These are phyloP conservation scores for Bacillus rossius DNA, from an alignment of 1,140 invertebrate species.

Conservation along the genomic window DNA sequence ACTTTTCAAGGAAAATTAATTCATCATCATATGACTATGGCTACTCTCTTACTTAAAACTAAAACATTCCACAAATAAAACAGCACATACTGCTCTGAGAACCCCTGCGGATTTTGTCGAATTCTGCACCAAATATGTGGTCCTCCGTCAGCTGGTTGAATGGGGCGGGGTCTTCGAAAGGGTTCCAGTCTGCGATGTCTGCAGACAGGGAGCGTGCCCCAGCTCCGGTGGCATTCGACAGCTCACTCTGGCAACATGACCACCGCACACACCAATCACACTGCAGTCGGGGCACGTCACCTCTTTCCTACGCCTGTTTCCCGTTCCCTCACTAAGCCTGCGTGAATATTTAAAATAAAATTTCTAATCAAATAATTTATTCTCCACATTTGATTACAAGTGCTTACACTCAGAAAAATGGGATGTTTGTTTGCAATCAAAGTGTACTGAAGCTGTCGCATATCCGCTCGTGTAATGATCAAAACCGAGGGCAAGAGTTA, in stretches of 20 bases:
- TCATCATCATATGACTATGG: no score
- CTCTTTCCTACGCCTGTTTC: not conserved
- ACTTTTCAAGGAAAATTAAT: no score
- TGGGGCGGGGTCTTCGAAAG: conserved; percentile 66
- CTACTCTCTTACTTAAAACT: no score
- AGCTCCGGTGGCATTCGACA: conserved; percentile 38
- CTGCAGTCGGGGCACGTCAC: not conserved
- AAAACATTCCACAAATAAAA: not conserved
- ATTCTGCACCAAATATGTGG: conserved; percentile 80
- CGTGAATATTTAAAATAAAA: no score
- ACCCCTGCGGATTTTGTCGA: conserved; percentile 74
- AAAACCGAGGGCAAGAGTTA: no score
- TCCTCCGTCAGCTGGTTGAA: conserved; percentile 75
- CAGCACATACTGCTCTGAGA: conserved; percentile 68
- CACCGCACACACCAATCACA: conserved; percentile 3
- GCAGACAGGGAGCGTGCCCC: conserved; percentile 53
- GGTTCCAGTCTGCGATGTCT: conserved; percentile 71
- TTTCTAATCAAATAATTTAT: no score
- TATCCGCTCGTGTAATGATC: no score
- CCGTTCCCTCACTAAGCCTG: not conserved
- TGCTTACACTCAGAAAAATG: no score
- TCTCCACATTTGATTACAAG: no score
- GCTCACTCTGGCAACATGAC: conserved; percentile 38
- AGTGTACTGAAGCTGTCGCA: no score
- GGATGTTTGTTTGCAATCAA: no score